Evolutionary conservation across 2,888 invertebrate species (phyloP), one percentile per base, ranked within the genome.

Genomic region (Catotricha subobsoleta): DNA sequence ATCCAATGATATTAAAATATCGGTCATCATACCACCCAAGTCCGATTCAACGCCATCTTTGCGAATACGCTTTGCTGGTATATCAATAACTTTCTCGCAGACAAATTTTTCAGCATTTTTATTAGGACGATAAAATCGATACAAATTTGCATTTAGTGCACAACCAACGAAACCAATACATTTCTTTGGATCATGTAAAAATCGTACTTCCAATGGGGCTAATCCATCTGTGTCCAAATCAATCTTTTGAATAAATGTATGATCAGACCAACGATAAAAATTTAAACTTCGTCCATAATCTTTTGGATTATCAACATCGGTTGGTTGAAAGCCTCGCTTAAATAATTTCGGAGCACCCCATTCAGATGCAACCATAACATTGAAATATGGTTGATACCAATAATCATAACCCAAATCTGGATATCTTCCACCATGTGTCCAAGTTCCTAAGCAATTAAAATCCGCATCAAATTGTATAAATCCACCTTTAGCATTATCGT

Each of bases 351-450:
- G 97, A 0, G 78, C 72, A 1, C 88, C 92, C 94, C 94, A 97
- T 66, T 94, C 94, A 0, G 82, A 72, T 12, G 91, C 75, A 18
- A 92, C 68, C 78, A 98, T 82, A 0, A 86, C 74, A 60, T 97
- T 86, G 52, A 81, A 80, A 52, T 83, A 74, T 0, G 95, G 95
- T 56, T 97, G 94, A 59, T 95, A 95, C 95, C 95, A 95, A 58
- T 86, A 97, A 60, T 97, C 95, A 58, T 97, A 97, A 5, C 88
- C 88, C 50, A 81, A 87, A 40, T 70, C 63, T 0, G 83, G 78
- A n/a, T 58, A 56, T 48, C 71, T 66, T 0, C 64, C 56, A 1
- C 80, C 79, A 45, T 70, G 71, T 0, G 79, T 76, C 87, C 87
- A 88, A 0, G 78, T 72, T 9, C 78, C 80, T 12, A 58, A 4